These are phyloP conservation scores for Eupithecia dodoneata DNA, from an alignment of 2,888 invertebrate species.

Conservation along the genomic window DNA sequence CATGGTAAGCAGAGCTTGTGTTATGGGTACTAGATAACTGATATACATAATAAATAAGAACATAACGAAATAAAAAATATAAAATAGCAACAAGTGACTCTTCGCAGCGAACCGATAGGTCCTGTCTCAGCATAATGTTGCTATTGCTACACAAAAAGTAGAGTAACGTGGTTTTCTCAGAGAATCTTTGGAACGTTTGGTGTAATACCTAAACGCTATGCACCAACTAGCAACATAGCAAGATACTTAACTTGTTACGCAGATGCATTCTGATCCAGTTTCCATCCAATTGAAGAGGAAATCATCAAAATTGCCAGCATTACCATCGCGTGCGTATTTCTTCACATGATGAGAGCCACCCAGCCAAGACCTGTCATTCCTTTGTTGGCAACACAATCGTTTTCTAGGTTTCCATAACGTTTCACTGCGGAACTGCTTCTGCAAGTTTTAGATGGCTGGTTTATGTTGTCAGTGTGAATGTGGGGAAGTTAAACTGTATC, in stretches of 20 bases:
- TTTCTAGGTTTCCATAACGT: conserved; percentile 61
- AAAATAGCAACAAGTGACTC: too few species aligned
- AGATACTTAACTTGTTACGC: conserved; percentile 1
- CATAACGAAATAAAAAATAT: too few species aligned
- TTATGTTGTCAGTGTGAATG: neutral
- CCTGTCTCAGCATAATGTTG: too few species aligned
- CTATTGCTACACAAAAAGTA: too few species aligned
- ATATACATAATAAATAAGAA: too few species aligned
- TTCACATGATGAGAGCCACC: conserved; percentile 54
- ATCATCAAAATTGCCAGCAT: conserved; percentile 54
- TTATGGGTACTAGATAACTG: too few species aligned
- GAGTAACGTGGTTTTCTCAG: too few species aligned
- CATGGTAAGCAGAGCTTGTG: too few species aligned
- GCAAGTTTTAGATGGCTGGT: conserved; percentile 9
- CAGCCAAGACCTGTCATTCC: conserved; percentile 67
- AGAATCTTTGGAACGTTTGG: too few species aligned
- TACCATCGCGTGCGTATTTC: conserved; percentile 56
- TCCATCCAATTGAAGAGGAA: conserved; percentile 38
- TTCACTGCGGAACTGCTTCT: conserved; percentile 41
- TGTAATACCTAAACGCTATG: neutral
- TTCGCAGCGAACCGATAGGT: too few species aligned
- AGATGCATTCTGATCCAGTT: conserved; percentile 38
- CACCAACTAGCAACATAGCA: neutral
- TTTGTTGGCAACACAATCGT: conserved; percentile 71
- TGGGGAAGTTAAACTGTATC: too few species aligned